Conservation (phyloP, 1,140 invertebrate genomes). For the Ceratina australensis region DNA sequence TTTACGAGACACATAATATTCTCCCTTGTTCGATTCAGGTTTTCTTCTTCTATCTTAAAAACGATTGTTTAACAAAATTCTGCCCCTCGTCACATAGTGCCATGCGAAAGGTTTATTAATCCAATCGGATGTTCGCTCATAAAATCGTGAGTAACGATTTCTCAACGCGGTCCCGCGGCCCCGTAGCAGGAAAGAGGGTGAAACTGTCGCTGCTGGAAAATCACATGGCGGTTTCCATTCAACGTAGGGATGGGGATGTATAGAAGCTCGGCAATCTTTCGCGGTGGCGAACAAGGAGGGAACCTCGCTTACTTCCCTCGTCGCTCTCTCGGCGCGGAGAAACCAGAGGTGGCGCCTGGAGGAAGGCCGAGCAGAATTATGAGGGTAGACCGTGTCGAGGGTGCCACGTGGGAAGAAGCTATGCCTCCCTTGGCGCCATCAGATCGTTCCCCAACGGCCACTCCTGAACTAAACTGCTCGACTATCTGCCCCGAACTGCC, state of each 20-base stretch:
- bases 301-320: not conserved
- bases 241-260: slow-evolving; percentile 10
- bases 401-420: slow-evolving; percentile 76
- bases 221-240: slow-evolving; percentile 54
- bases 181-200: slow-evolving; percentile 9
- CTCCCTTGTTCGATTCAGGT: not conserved
- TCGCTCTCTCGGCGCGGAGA: slow-evolving; percentile 34
- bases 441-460: slow-evolving; percentile 78
- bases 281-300: slow-evolving; percentile 14
- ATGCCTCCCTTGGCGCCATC: slow-evolving; percentile 76
- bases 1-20: not conserved
- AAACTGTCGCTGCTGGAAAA: slow-evolving; percentile 50
- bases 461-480: slow-evolving; percentile 75
- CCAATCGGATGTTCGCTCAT: not conserved
- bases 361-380: slow-evolving; percentile 70
- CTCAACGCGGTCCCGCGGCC: slow-evolving; percentile 6
- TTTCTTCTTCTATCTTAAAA: no score
- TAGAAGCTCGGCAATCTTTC: slow-evolving; percentile 45
- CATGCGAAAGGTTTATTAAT: not conserved
- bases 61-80: no score
- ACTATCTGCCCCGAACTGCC: slow-evolving; percentile 63
- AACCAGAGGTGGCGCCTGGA: slow-evolving; percentile 54
- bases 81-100: no score
- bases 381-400: slow-evolving; percentile 71
- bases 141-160: not conserved